Conservation (phyloP, 2,888 invertebrate species). For the Horisme vitalbata region DNA sequence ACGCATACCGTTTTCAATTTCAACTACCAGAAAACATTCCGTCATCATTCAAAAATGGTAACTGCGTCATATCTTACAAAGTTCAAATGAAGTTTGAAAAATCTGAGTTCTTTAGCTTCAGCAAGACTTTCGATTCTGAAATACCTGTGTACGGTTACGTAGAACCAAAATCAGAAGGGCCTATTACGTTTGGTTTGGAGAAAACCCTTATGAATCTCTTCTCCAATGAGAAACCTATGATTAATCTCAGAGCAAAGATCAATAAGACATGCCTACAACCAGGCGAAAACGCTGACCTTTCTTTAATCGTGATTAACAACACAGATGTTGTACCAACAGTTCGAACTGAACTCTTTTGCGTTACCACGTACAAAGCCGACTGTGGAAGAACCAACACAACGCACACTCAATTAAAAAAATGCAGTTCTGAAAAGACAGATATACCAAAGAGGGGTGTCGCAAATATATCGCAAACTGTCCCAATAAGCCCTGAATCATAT, state of each 20-base stretch:
- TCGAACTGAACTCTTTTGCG: conserved; percentile 11
- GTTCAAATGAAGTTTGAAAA: conserved; percentile 22
- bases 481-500: conserved; percentile 11
- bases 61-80: conserved; percentile 20
- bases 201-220: conserved; percentile 22
- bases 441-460: background rate
- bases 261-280: conserved; percentile 14
- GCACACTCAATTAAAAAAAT: background rate
- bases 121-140: conserved; percentile 17
- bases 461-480: conserved; percentile 7
- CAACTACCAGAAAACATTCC: conserved; percentile 25
- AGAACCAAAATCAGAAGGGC: conserved; percentile 4
- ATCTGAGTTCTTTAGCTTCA: conserved; percentile 20
- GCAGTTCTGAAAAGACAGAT: background rate
- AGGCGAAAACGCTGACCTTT: conserved; percentile 20
- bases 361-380: conserved; percentile 23
- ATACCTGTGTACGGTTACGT: conserved; percentile 24
- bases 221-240: conserved; percentile 2
- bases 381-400: conserved; percentile 8
- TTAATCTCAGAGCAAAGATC: conserved; percentile 26
- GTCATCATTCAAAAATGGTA: conserved; percentile 16
- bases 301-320: conserved; percentile 19
- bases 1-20: conserved; percentile 30
- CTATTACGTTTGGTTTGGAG: conserved; percentile 26
- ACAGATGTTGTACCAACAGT: conserved; percentile 12